These are phyloP conservation scores for Eulemur mongoz DNA, from an alignment of 2,797 vertebrate species.

Conservation along the genomic window DNA sequence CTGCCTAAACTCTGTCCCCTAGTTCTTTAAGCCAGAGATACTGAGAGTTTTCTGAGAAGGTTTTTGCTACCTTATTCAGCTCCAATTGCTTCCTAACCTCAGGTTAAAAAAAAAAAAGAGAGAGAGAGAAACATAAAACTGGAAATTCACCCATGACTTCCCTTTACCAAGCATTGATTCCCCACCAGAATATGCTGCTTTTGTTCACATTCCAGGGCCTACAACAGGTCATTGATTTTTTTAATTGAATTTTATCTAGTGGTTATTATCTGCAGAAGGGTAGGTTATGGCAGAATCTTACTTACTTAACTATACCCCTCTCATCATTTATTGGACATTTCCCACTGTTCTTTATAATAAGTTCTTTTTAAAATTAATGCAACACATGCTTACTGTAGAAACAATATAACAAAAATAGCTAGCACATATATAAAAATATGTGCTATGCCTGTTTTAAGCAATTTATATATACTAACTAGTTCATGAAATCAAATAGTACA, in stretches of 20 bases:
- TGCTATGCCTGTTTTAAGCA: not conserved
- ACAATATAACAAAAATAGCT: not conserved
- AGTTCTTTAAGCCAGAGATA: not conserved
- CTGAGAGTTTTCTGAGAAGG: not conserved
- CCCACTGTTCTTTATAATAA: not conserved
- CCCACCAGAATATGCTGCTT: not conserved
- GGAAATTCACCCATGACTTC: not conserved
- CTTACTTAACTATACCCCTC: not conserved
- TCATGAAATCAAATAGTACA: constrained; percentile 6
- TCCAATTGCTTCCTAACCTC: not conserved
- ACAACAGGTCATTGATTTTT: not conserved
- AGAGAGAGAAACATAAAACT: not conserved
- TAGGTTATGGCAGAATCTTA: not conserved
- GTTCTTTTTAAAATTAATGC: not conserved
- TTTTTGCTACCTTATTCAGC: not conserved
- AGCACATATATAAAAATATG: not conserved
- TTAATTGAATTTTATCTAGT: not conserved
- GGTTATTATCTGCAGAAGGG: not conserved
- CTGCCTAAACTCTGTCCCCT: not conserved
- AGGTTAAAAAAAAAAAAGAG: not conserved
- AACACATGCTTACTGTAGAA: not conserved
- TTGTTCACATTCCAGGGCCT: not conserved
- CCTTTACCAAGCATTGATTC: constrained; percentile 17
- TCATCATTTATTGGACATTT: not conserved
- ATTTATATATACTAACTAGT: not conserved